phyloP scores from a whole-genome alignment of 2,797 vertebrate genomes.

The Miichthys miiuy region DNA sequence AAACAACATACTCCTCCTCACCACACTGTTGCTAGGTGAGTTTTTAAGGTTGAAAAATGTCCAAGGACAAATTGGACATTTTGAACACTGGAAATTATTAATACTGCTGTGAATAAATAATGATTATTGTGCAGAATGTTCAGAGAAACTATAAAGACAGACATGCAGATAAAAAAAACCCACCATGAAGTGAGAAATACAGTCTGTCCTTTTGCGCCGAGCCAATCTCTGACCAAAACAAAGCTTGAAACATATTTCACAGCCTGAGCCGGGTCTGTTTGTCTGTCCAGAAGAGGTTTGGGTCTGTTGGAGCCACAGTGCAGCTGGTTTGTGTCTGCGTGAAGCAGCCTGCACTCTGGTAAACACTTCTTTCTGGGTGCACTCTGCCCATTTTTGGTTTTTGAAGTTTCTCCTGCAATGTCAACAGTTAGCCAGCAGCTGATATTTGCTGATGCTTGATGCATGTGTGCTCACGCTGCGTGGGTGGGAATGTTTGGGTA shows the following conservation, averaged over 20 bases:
- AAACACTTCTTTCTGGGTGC: conserved; percentile 40
- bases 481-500: conserved; percentile 38
- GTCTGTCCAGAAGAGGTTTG: conserved; percentile 19
- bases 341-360: conserved; percentile 8
- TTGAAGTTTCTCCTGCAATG: conserved; percentile 25
- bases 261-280: conserved; percentile 2
- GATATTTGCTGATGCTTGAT: conserved; percentile 11
- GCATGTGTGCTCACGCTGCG: background rate
- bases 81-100: background rate
- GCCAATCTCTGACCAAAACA: conserved; percentile 1
- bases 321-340: conserved; percentile 29
- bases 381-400: conserved; percentile 17
- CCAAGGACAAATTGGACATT: conserved; percentile 14
- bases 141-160: background rate
- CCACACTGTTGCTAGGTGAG: conserved; percentile 10
- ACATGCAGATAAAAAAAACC: too few species aligned
- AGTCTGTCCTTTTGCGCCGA: background rate
- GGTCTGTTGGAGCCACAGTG: background rate
- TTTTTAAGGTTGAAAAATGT: conserved; percentile 1
- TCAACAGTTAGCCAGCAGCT: conserved; percentile 22
- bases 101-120: background rate
- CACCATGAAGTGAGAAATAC: background rate
- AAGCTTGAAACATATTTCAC: conserved; percentile 9
- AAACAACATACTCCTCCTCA: background rate
- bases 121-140: background rate